Evolutionary conservation across 2,797 vertebrate genomes (phyloP).

Genomic region (Centropyge bicolor): DNA sequence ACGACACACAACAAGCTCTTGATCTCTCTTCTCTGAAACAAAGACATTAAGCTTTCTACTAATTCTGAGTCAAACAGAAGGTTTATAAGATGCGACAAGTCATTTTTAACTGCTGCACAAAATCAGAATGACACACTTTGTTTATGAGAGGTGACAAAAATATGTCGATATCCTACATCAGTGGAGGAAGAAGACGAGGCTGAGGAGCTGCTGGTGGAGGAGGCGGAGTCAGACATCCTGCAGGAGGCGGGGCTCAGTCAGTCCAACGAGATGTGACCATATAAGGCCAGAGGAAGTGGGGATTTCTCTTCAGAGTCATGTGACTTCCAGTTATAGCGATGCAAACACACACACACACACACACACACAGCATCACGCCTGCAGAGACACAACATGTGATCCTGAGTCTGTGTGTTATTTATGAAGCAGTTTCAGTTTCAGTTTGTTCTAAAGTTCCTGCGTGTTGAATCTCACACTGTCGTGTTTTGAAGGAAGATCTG

Average conservation of each 20-base stretch:
- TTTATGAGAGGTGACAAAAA: too few species aligned
- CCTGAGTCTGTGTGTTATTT: neutral
- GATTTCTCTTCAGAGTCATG: slow-evolving; percentile 75
- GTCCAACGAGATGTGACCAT: slow-evolving; percentile 59
- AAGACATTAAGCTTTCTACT: too few species aligned
- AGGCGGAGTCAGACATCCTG: slow-evolving; percentile 3
- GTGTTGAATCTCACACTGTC: too few species aligned
- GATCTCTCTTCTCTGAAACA: too few species aligned
- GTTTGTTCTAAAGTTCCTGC: too few species aligned
- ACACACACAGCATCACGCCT: neutral
- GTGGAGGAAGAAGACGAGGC: neutral
- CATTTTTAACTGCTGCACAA: too few species aligned
- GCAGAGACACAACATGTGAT: neutral
- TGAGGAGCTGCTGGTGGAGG: neutral
- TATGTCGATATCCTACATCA: neutral
- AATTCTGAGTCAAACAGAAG: too few species aligned
- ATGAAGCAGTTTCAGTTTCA: neutral
- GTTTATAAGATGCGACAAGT: too few species aligned
- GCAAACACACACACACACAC: slow-evolving; percentile 1
- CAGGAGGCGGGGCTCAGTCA: slow-evolving; percentile 35
- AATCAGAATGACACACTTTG: too few species aligned
- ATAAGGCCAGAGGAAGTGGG: slow-evolving; percentile 80
- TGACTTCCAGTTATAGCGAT: slow-evolving; percentile 75
- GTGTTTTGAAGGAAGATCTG: too few species aligned
- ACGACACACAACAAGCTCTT: too few species aligned